Percentiles rank a stretch among this genome's conserved stretches.
phyloP scores from a whole-genome alignment of 1,140 invertebrate genomes.

The Cyclargus thomasi region DNA sequence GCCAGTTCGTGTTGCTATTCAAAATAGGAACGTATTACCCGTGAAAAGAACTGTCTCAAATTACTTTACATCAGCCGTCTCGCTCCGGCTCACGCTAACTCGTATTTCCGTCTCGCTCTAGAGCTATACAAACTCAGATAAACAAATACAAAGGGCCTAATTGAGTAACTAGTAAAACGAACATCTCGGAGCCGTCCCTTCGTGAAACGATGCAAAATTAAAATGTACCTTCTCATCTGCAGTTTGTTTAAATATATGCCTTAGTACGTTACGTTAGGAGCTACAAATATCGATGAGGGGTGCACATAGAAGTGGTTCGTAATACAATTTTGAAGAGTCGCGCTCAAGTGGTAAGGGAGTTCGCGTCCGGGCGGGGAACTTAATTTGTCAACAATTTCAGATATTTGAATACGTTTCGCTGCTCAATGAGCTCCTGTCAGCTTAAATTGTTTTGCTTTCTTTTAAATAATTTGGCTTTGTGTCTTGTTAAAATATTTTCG shows the following conservation, averaged over 20 bases:
- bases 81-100: conserved; percentile 26
- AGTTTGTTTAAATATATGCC: conserved; percentile 27
- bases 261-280: conserved; percentile 21
- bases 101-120: conserved; percentile 43
- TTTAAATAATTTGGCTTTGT: conserved; percentile 53
- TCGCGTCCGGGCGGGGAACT: conserved; percentile 62
- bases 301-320: conserved; percentile 20
- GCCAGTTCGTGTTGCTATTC: conserved; percentile 66
- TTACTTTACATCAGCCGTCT: conserved; percentile 51
- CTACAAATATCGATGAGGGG: not conserved
- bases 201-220: conserved; percentile 46
- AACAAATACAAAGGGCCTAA: conserved; percentile 75
- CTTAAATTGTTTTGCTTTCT: conserved; percentile 70
- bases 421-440: conserved; percentile 70
- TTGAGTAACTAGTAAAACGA: conserved; percentile 75
- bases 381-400: conserved; percentile 75
- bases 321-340: conserved; percentile 63
- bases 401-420: conserved; percentile 74
- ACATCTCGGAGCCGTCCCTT: conserved; percentile 66
- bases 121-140: conserved; percentile 71
- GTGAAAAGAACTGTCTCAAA: conserved; percentile 74
- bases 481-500: conserved; percentile 34
- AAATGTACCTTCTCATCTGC: conserved; percentile 20
- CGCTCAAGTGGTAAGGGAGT: conserved; percentile 70
- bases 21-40: conserved; percentile 72